A percentile compares a stretch with the other conserved stretches of the same genome.
These are phyloP conservation scores for Rynchops niger DNA, from an alignment of 2,113 vertebrate genomes.

Conservation along the genomic window DNA sequence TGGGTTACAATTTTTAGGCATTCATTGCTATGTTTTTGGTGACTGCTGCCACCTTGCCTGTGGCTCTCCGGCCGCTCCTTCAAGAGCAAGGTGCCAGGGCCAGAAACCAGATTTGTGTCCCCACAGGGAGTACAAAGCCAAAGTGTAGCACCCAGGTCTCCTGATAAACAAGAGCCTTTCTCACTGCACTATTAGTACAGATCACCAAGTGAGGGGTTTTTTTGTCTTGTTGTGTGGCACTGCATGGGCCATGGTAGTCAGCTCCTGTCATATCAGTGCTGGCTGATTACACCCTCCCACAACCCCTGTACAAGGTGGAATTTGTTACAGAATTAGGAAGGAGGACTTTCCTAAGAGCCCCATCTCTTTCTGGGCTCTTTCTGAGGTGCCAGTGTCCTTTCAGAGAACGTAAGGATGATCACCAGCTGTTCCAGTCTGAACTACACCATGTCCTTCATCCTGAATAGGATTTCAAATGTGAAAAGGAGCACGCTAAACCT, in stretches of 20 bases:
- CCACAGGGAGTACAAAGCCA: not conserved
- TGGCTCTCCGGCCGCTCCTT: not conserved
- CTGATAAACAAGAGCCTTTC: not conserved
- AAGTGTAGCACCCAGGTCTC: not conserved
- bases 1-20: not conserved
- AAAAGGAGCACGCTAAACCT: not conserved
- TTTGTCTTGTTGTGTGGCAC: not conserved
- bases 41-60: not conserved
- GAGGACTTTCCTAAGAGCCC: not conserved
- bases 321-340: not conserved
- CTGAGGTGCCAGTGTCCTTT: not conserved
- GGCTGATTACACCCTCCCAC: not conserved
- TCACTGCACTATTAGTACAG: not conserved
- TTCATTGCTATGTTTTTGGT: not conserved
- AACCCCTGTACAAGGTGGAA: not conserved
- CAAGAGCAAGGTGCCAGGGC: not conserved
- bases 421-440: not conserved
- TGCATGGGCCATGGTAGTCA: not conserved
- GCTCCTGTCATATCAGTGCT: not conserved
- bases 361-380: not conserved
- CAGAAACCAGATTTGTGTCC: not conserved
- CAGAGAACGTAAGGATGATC: not conserved
- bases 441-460: not conserved
- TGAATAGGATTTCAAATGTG: not conserved
- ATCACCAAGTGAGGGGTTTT: not conserved